phyloP scores from a whole-genome alignment of 2,113 vertebrate genomes.

The Paramormyrops kingsleyae region DNA sequence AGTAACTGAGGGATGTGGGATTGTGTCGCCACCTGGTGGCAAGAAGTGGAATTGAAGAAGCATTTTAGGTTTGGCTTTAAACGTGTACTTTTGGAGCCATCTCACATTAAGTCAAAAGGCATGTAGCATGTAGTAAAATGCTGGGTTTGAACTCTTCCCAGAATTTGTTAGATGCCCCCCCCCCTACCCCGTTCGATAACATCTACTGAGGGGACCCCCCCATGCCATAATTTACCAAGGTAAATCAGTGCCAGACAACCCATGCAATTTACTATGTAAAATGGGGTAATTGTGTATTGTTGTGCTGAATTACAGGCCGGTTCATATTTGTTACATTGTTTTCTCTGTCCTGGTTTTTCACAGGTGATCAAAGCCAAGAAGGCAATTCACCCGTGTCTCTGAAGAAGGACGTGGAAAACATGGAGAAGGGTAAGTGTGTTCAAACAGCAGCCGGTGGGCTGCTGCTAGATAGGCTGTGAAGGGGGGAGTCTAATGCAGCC shows the following conservation, averaged over 20 bases:
- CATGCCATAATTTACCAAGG: neutral
- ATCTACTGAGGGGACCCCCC: neutral
- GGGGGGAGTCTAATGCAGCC: neutral
- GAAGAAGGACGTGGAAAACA: constrained; percentile 92
- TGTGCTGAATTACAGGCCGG: neutral
- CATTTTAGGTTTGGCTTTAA: neutral
- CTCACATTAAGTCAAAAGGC: neutral
- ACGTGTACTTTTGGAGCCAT: neutral
- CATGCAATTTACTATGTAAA: neutral
- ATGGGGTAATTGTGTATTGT: neutral
- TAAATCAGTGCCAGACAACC: neutral
- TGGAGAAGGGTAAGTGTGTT: constrained; percentile 84
- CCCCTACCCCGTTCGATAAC: neutral
- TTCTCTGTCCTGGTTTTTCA: constrained; percentile 15
- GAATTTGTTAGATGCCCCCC: neutral
- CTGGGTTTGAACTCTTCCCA: neutral
- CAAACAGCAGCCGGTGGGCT: neutral
- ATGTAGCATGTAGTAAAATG: neutral
- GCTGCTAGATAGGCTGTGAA: neutral
- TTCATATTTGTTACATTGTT: neutral
- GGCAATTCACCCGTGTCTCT: constrained; percentile 74
- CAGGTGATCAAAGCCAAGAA: constrained; percentile 82
- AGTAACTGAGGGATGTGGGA: neutral
- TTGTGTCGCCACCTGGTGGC: constrained; percentile 50
- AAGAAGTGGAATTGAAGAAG: constrained; percentile 24